Base-by-base conservation (phyloP, 2,888 invertebrate genomes). In the Nebria brevicollis region DNA sequence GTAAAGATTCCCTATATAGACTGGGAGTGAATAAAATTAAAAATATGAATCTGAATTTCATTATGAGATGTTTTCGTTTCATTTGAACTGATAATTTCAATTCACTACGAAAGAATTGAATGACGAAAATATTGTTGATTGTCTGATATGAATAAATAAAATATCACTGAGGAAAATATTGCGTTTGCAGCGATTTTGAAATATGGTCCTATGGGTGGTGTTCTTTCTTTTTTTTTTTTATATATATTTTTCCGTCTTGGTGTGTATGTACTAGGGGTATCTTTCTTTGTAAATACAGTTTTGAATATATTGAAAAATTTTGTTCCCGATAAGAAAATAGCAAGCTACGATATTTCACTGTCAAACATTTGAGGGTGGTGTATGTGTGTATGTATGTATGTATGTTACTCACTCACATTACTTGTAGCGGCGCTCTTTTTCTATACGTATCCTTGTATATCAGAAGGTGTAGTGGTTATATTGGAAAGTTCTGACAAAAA, bases 301-400 rank as follows among this genome's bases (percentile, higher is more conserved):
- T 54, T 72, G 77, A 77, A 72, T 77, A 72, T 77, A 77, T 77
- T 77, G 77, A 77, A 77, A 77, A 77, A 77, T 77, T 77, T 77
- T 68, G 77, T 72, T 70, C 64, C 72, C 64, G 77, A 77, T 77
- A 77, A 77, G 77, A 72, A 77, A 77, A 77, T 77, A 65, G 20
- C 77, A 65, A 65, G 54, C 54, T 72, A 72, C 77, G 64, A 77
- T 77, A 77, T 77, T 77, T 77, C 72, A 77, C 77, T 77, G 77
- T 77, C 77, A 70, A 70, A 77, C 72, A 72, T 77, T 77, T 77
- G 64, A 72, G 64, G 72, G 42, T 70, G 54, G 42, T 70, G 54
- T 8, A 54, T 8, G 54, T 11, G 6, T 8, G 54, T 13, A 13
- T 13, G 8, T 8, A 8, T 54, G 54, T 54, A 54, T 54, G 8